These are phyloP conservation scores for Melieria omissa DNA, from an alignment of 2,888 invertebrate species.

Conservation along the genomic window DNA sequence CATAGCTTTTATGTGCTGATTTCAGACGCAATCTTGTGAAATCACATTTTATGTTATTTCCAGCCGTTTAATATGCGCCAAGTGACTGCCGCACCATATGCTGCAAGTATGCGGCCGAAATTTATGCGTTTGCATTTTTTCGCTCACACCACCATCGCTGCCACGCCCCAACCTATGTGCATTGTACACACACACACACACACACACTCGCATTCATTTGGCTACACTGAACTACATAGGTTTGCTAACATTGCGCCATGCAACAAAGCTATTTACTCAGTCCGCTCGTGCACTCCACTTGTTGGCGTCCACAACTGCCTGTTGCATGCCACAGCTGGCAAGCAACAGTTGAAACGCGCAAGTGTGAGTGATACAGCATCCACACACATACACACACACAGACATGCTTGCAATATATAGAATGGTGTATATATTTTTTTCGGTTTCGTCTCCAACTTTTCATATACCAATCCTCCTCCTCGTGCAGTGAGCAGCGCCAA, in stretches of 20 bases:
- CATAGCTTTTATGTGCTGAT: too few relatives aligned
- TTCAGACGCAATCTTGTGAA: too few relatives aligned
- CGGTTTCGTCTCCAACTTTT: too few relatives aligned
- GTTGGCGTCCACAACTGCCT: conserved; percentile 31
- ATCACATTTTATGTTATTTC: too few relatives aligned
- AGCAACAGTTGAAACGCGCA: conserved; percentile 31
- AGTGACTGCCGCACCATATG: conserved; percentile 32
- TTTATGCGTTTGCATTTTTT: conserved; percentile 28
- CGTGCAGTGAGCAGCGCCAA: too few relatives aligned
- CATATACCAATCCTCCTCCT: too few relatives aligned
- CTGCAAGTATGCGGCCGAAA: conserved; percentile 25
- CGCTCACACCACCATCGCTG: conserved; percentile 2
- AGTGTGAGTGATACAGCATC: conserved; percentile 34
- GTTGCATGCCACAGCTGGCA: conserved; percentile 27
- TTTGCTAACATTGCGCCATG: not conserved
- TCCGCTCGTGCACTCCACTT: not conserved
- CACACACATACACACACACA: not conserved
- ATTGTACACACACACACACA: not conserved
- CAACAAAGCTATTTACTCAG: not conserved
- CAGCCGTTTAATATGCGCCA: not conserved
- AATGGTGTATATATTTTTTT: conserved; percentile 1
- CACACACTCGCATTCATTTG: not conserved
- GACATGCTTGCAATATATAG: not conserved
- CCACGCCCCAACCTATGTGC: not conserved
- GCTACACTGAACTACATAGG: not conserved